A percentile compares a stretch with the other conserved stretches of the same genome.
Evolutionary conservation across 92 coral and sea anemone species (phyloP).

Genomic region (Actinostola sp.): DNA sequence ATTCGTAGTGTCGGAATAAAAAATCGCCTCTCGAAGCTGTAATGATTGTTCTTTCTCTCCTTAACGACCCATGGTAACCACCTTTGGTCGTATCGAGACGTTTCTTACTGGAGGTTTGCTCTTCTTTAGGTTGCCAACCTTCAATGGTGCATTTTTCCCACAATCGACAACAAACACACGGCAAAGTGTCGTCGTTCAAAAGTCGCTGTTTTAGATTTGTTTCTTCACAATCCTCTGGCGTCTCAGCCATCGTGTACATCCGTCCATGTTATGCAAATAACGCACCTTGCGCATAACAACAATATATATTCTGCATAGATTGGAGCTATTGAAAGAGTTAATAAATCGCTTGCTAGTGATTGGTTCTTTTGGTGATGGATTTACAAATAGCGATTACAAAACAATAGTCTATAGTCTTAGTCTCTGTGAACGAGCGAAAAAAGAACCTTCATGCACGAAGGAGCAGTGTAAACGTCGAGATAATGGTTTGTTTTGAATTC

Average conservation of each 20-base stretch:
- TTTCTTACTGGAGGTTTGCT: slow-evolving; percentile 35
- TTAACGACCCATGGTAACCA: slow-evolving; percentile 72
- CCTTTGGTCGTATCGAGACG: slow-evolving; percentile 39
- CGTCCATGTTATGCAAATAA: slow-evolving; percentile 5
- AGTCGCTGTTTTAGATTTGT: slow-evolving; percentile 31
- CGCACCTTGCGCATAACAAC: slow-evolving; percentile 4
- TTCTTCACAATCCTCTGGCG: slow-evolving; percentile 15
- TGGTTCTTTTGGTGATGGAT: slow-evolving; percentile 12
- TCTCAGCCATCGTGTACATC: neutral
- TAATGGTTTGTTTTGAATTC: neutral
- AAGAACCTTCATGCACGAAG: neutral
- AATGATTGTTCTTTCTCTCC: slow-evolving; percentile 57
- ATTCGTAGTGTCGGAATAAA: slow-evolving; percentile 90
- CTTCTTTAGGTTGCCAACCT: slow-evolving; percentile 68
- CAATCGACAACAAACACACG: slow-evolving; percentile 66
- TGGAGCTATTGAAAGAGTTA: slow-evolving; percentile 18
- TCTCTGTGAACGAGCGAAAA: neutral
- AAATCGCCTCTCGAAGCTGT: slow-evolving; percentile 62
- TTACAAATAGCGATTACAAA: slow-evolving; percentile 23
- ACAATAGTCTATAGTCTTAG: neutral
- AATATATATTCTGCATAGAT: neutral
- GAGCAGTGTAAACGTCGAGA: neutral
- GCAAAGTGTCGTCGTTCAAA: slow-evolving; percentile 30
- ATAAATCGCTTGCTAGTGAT: slow-evolving; percentile 6
- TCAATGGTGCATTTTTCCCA: slow-evolving; percentile 43